Percentiles rank a stretch among this genome's conserved stretches.
Evolutionary conservation across 2,888 invertebrate genomes (phyloP).

Genomic region (Mamestra brassicae): DNA sequence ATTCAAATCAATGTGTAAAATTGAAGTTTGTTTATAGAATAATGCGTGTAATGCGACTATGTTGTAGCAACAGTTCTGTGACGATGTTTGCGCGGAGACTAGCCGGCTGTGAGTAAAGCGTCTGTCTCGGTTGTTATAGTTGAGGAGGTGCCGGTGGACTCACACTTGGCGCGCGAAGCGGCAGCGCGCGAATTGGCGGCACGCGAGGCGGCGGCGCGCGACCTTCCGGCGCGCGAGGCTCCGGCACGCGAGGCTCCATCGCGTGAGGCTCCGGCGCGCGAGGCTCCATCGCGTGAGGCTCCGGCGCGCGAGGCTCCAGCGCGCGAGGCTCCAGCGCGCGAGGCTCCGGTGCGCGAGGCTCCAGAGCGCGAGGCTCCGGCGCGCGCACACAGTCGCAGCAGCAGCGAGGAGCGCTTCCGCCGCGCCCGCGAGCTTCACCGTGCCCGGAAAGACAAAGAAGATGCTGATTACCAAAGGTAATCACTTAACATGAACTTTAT

Average conservation of each 20-base stretch:
- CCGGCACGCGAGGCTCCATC: conserved; percentile 37
- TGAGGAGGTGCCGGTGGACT: conserved; percentile 89
- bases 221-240: conserved; percentile 48
- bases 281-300: conserved; percentile 48
- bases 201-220: conserved; percentile 54
- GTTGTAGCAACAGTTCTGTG: conserved; percentile 20
- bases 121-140: conserved; percentile 82
- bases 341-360: conserved; percentile 41
- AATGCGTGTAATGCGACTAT: neutral
- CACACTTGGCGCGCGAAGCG: conserved; percentile 76
- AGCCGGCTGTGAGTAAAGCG: conserved; percentile 23
- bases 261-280: conserved; percentile 53
- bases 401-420: conserved; percentile 73
- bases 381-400: conserved; percentile 75
- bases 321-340: conserved; percentile 35
- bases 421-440: conserved; percentile 69
- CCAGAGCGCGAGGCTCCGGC: conserved; percentile 15
- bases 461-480: conserved; percentile 67
- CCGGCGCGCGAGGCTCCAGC: conserved; percentile 31
- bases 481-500: neutral
- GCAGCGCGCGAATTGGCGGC: conserved; percentile 34
- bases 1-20: conserved; percentile 17
- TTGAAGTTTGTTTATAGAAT: neutral
- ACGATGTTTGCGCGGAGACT: neutral
- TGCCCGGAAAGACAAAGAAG: conserved; percentile 57